Evolutionary conservation across 1,140 invertebrate genomes (phyloP).

Genomic region (Tetragonula clypearis): DNA sequence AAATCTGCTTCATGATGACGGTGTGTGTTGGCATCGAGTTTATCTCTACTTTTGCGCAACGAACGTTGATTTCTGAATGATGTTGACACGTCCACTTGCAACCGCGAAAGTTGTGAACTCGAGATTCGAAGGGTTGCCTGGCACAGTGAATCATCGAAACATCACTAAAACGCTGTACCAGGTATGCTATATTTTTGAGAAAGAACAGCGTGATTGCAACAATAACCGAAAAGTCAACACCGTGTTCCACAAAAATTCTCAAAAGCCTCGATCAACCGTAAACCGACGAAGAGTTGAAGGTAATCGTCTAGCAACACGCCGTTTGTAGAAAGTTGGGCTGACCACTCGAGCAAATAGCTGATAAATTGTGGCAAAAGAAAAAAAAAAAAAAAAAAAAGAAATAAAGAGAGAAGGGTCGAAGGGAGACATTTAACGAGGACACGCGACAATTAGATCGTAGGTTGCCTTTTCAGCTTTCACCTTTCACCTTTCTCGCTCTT

Average conservation of each 20-base stretch:
- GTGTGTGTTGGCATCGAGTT: too few species aligned
- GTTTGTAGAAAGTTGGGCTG: not conserved
- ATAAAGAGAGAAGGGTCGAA: not conserved
- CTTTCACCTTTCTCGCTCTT: slow-evolving; percentile 25
- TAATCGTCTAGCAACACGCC: too few species aligned
- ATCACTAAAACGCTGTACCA: not conserved
- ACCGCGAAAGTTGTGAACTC: not conserved
- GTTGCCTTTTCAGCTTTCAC: slow-evolving; percentile 30
- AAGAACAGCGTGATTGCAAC: not conserved
- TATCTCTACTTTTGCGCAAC: too few species aligned
- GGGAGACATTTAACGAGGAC: slow-evolving; percentile 36
- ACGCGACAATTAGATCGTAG: slow-evolving; percentile 38
- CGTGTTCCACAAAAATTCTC: too few species aligned
- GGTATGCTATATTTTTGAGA: not conserved
- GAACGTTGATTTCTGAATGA: too few species aligned
- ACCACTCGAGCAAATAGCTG: not conserved
- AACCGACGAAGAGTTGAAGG: not conserved
- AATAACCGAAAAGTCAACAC: not conserved
- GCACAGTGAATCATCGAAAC: too few species aligned
- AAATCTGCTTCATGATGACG: too few species aligned
- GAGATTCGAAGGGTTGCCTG: not conserved
- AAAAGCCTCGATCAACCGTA: not conserved
- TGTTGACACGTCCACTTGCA: not conserved
- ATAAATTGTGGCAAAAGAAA: not conserved
- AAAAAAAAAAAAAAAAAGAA: too few species aligned